These are phyloP conservation scores for Zaprionus obscuricornis DNA, from an alignment of 2,888 invertebrate genomes.

Conservation along the genomic window DNA sequence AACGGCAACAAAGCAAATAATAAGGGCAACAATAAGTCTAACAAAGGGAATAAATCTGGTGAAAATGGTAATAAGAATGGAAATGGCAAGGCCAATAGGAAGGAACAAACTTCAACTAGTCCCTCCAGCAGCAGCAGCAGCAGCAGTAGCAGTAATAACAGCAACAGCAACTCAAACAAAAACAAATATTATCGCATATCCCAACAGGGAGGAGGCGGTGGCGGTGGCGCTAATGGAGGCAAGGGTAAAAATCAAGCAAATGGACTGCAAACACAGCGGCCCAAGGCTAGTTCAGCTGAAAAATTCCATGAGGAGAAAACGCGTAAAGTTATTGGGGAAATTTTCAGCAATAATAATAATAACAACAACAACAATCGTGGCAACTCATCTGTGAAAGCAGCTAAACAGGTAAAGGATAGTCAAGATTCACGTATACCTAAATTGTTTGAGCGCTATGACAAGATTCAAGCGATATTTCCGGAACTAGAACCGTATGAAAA, in stretches of 20 bases:
- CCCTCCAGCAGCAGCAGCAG: constrained; percentile 60
- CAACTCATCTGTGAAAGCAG: constrained; percentile 69
- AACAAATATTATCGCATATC: constrained; percentile 82
- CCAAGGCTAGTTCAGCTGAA: constrained; percentile 67
- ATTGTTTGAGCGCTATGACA: constrained; percentile 89
- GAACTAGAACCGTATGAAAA: constrained; percentile 85
- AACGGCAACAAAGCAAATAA: constrained; percentile 44
- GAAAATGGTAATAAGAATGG: constrained; percentile 44
- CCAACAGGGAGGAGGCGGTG: constrained; percentile 51
- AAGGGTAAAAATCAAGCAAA: constrained; percentile 61
- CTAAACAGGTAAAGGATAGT: constrained; percentile 83
- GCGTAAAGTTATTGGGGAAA: constrained; percentile 76
- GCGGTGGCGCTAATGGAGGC: constrained; percentile 23
- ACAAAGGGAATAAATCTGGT: constrained; percentile 39
- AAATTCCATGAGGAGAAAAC: constrained; percentile 67
- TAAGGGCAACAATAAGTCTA: constrained; percentile 40
- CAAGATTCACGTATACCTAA: constrained; percentile 86
- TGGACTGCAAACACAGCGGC: constrained; percentile 55
- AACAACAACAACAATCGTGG: constrained; percentile 35
- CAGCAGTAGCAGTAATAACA: constrained; percentile 20
- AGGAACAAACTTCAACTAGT: constrained; percentile 48
- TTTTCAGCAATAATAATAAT: constrained; percentile 25
- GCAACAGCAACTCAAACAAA: constrained; percentile 56
- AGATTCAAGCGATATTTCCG: constrained; percentile 91
- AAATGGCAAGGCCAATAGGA: constrained; percentile 58